Conservation (phyloP, 2,797 vertebrate species). For the Orientallactaga sibirica region DNA sequence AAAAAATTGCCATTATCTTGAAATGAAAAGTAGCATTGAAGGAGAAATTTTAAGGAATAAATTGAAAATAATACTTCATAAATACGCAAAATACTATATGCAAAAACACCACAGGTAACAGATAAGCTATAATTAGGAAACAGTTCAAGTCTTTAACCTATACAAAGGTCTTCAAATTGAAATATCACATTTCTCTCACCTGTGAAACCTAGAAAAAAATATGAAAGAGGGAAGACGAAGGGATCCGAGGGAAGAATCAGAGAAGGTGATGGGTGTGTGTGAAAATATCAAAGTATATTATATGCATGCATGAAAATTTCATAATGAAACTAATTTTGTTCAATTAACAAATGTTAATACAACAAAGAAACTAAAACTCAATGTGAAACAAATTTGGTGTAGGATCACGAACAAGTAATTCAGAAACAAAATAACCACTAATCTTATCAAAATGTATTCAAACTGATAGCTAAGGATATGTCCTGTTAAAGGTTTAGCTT, state of each 20-base stretch:
- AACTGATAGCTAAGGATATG: not conserved
- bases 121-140: not conserved
- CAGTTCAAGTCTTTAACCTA: not conserved
- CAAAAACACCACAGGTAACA: not conserved
- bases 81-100: not conserved
- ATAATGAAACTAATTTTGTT: not conserved
- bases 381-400: not conserved
- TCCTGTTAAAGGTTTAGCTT: not conserved
- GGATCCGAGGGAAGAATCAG: no score
- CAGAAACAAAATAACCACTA: constrained; percentile 42
- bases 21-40: not conserved
- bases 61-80: not conserved
- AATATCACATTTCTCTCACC: not conserved
- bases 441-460: not conserved
- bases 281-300: no score
- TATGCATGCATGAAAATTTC: not conserved
- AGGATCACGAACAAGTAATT: constrained; percentile 4
- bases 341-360: not conserved
- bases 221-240: not conserved
- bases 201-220: not conserved
- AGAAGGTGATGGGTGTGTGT: not conserved
- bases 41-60: not conserved
- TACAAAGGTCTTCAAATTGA: not conserved
- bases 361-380: not conserved
- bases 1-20: not conserved